phyloP scores from a whole-genome alignment of 1,140 invertebrate genomes.

The Thereuonema tuberculata region DNA sequence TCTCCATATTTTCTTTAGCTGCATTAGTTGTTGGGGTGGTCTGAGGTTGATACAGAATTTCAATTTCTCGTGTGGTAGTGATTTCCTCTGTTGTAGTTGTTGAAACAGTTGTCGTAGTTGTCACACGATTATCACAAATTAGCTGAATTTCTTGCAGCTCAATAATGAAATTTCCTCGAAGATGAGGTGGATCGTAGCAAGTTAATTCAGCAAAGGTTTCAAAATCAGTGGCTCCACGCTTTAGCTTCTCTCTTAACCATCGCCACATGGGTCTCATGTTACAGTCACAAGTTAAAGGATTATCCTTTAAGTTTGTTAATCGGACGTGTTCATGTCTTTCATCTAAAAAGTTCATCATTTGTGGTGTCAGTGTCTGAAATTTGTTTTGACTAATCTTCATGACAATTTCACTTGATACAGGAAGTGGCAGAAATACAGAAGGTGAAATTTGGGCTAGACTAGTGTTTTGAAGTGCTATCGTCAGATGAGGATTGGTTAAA shows the following conservation, averaged over 20 bases:
- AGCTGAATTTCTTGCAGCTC: slow-evolving; percentile 64
- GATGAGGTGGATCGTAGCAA: slow-evolving; percentile 50
- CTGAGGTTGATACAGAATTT: slow-evolving; percentile 42
- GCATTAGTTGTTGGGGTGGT: slow-evolving; percentile 5
- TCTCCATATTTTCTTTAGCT: slow-evolving; percentile 27
- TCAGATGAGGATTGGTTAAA: slow-evolving; percentile 51
- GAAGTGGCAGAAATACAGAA: slow-evolving; percentile 71
- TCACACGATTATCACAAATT: slow-evolving; percentile 52
- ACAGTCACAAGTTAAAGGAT: slow-evolving; percentile 74
- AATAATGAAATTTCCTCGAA: slow-evolving; percentile 49
- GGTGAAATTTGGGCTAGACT: slow-evolving; percentile 58
- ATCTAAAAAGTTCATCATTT: slow-evolving; percentile 60
- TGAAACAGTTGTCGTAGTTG: slow-evolving; percentile 30
- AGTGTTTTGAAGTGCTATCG: slow-evolving; percentile 59
- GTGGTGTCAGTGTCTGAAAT: slow-evolving; percentile 54
- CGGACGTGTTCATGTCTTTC: slow-evolving; percentile 56
- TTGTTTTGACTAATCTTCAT: slow-evolving; percentile 64
- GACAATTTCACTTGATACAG: slow-evolving; percentile 61
- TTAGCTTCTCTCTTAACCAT: slow-evolving; percentile 52
- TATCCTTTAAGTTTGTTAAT: slow-evolving; percentile 52
- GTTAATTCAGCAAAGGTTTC: slow-evolving; percentile 36
- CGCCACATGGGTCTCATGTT: slow-evolving; percentile 56
- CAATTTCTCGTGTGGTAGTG: slow-evolving; percentile 28
- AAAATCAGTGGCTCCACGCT: too few species aligned
- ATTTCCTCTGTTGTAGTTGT: slow-evolving; percentile 24